Base-by-base conservation (phyloP, 2,888 invertebrate genomes). In the Chironomus riparius region DNA sequence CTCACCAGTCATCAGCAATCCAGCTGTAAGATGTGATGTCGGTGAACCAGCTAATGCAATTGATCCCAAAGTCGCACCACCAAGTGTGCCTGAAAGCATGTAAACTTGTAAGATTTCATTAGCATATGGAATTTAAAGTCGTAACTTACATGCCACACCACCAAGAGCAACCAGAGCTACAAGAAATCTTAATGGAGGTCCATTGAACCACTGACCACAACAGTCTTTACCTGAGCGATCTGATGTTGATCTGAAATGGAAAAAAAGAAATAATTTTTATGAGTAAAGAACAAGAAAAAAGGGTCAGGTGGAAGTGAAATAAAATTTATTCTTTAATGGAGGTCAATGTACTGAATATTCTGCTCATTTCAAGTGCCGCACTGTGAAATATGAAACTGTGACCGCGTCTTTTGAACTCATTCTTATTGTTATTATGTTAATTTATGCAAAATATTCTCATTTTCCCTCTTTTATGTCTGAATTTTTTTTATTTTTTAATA, bases 161-260 rank as follows among this genome's bases (percentile, higher is more conserved):
- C 73, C 73, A 38, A 73, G 62, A 18, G 84, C 84, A 21, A 84
- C 83, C 38, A 84, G 83, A 68, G 84, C 84, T 76, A 84, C 83
- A 77, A 84, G 80, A 65, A 84, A 83, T 69, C 84, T 82, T 78
- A 84, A 78, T 73, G 84, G 84, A 69, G 84, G 84, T 61, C 84
- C 84, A 48, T 84, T 83, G 79, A 84, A 84, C 84, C 84, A 84
- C 79, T 83, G 83, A 77, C 84, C 84, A 77, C 84, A 84, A 78
- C 84, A 84, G 77, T 83, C 84, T 79, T 84, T 84, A 76, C 84
- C 83, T 77, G 84, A 84, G 77, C 84, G 82, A 81, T 84, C 84
- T 77, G 84, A 84, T 78, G 84, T 83, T 78, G 84, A 83, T 80
- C 84, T 84, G 79, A 47, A 80, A 80, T 77, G 71, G 62, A 69